Conservation (phyloP, 2,113 vertebrate species). For the Symphodus melops region DNA sequence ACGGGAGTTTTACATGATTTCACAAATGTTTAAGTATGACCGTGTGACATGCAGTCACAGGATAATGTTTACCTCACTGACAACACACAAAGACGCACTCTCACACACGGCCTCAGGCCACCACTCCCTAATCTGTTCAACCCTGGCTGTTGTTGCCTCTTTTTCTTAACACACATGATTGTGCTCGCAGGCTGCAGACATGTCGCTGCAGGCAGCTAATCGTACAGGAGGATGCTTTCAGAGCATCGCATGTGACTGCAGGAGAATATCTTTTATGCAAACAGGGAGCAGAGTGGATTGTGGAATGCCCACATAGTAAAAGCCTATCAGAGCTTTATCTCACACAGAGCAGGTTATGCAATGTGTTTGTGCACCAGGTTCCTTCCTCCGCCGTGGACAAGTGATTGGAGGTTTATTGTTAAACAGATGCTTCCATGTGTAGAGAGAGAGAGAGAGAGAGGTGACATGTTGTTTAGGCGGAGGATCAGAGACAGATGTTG, state of each 20-base stretch:
- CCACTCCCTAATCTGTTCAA: slow-evolving; percentile 73
- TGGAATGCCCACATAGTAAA: slow-evolving; percentile 12
- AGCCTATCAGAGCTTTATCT: slow-evolving; percentile 45
- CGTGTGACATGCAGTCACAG: slow-evolving; percentile 34
- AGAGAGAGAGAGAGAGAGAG: slow-evolving; percentile 12
- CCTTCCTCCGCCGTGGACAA: slow-evolving; percentile 19
- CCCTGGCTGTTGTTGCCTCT: slow-evolving; percentile 33
- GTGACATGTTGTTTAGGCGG: slow-evolving; percentile 42
- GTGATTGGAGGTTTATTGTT: slow-evolving; percentile 21
- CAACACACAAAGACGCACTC: slow-evolving; percentile 16
- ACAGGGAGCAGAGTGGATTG: not conserved
- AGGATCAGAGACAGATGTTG: slow-evolving; percentile 37
- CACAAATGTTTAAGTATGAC: slow-evolving; percentile 4
- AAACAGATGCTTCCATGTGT: not conserved
- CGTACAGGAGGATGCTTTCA: slow-evolving; percentile 18
- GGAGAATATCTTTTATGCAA: not conserved
- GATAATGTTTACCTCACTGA: slow-evolving; percentile 42
- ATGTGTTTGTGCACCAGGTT: slow-evolving; percentile 44
- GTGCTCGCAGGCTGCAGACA: slow-evolving; percentile 37
- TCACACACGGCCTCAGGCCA: slow-evolving; percentile 62
- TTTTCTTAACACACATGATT: slow-evolving; percentile 36
- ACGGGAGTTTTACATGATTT: slow-evolving; percentile 20
- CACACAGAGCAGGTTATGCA: slow-evolving; percentile 38
- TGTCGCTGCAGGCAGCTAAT: slow-evolving; percentile 70
- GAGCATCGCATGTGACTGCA: slow-evolving; percentile 6